Evolutionary conservation across 2,888 invertebrate species (phyloP).

Genomic region (Chrysina gloriosa): DNA sequence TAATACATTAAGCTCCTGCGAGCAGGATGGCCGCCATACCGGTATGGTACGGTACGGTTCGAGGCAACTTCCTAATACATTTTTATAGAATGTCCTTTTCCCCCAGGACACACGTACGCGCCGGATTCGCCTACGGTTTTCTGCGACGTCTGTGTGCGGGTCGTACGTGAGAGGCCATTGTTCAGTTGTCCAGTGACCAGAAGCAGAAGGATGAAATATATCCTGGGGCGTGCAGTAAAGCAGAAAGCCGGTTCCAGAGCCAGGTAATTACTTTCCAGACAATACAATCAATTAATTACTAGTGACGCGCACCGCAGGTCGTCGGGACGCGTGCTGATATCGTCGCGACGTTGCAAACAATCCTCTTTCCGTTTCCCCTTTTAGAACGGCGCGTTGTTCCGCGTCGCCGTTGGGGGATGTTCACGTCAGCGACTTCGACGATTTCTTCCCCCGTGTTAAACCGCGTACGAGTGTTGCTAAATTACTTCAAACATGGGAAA

Average conservation of each 20-base stretch:
- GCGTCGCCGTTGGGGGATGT: constrained; percentile 37
- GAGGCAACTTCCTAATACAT: constrained; percentile 53
- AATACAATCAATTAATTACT: constrained; percentile 67
- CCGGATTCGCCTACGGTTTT: constrained; percentile 8
- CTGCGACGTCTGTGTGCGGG: not conserved
- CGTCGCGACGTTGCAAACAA: constrained; percentile 52
- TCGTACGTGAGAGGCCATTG: constrained; percentile 54
- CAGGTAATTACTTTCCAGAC: constrained; percentile 67
- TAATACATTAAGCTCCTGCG: constrained; percentile 27
- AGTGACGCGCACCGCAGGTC: constrained; percentile 63
- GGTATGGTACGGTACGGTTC: not conserved
- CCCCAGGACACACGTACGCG: not conserved
- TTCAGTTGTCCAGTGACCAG: constrained; percentile 61
- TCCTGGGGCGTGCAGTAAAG: constrained; percentile 57
- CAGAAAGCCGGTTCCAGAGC: constrained; percentile 60
- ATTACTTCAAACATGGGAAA: constrained; percentile 10
- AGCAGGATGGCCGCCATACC: not conserved
- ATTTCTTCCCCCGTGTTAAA: constrained; percentile 27
- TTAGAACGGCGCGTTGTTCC: not conserved
- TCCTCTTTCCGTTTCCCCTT: constrained; percentile 35
- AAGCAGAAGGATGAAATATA: constrained; percentile 64
- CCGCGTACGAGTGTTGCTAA: constrained; percentile 22
- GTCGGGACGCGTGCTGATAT: constrained; percentile 58
- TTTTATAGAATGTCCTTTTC: constrained; percentile 50
- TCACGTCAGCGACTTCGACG: constrained; percentile 40